Percentiles rank a stretch among this genome's conserved stretches.
Conservation (phyloP, 2,888 invertebrate species). For the Phragmatobia fuliginosa region DNA sequence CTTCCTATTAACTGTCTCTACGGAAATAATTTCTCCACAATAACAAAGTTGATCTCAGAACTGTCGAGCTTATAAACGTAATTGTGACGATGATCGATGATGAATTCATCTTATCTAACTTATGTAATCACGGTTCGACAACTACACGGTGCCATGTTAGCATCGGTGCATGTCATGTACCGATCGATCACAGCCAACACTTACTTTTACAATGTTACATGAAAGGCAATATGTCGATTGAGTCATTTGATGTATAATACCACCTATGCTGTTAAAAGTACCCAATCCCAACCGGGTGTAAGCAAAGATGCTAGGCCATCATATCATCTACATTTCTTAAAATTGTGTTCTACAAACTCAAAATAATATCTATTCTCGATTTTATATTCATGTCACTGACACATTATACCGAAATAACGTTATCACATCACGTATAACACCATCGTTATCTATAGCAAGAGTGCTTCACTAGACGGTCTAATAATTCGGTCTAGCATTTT, state of each 20-base stretch:
- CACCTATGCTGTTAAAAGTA: background rate
- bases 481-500: background rate
- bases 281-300: too few relatives aligned
- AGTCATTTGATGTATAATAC: background rate
- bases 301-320: too few relatives aligned
- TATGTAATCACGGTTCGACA: constrained; percentile 58
- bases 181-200: constrained; percentile 53
- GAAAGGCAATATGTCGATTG: constrained; percentile 19
- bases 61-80: constrained; percentile 3
- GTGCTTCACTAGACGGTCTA: background rate
- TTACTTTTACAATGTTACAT: constrained; percentile 16
- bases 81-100: constrained; percentile 57
- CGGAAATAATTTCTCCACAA: constrained; percentile 34
- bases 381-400: background rate
- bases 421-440: background rate
- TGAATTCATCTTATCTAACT: constrained; percentile 40
- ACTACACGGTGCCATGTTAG: constrained; percentile 49
- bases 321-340: too few relatives aligned
- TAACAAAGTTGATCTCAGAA: constrained; percentile 48
- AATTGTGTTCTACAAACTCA: background rate
- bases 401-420: background rate
- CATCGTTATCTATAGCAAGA: background rate
- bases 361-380: background rate
- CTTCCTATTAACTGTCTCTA: constrained; percentile 18
- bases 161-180: constrained; percentile 20